Percentiles rank a stretch among this genome's conserved stretches.
Conservation (phyloP, 2,113 vertebrate genomes). For the Xiphorhynchus elegans region DNA sequence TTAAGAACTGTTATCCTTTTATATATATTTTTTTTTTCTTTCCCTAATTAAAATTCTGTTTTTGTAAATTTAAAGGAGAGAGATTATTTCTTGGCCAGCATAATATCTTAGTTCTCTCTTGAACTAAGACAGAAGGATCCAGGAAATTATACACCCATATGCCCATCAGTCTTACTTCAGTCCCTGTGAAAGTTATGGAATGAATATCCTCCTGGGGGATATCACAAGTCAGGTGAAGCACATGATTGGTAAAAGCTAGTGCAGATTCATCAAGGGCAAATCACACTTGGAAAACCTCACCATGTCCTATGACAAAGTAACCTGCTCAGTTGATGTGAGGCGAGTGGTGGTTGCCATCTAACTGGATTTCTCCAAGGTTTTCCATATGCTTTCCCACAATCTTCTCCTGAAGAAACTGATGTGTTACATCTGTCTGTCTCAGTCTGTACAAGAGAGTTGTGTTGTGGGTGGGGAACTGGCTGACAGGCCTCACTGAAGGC, state of each 20-base stretch:
- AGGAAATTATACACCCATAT: neutral
- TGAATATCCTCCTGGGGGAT: neutral
- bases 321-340: neutral
- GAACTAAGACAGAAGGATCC: too few species aligned
- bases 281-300: neutral
- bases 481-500: neutral
- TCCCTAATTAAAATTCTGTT: too few species aligned
- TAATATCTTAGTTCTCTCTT: too few species aligned
- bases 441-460: neutral
- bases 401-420: neutral
- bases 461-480: neutral
- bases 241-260: neutral
- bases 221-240: neutral
- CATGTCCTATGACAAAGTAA: neutral
- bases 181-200: neutral
- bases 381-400: accelerated
- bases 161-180: neutral
- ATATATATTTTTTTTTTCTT: too few species aligned
- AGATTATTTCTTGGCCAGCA: too few species aligned
- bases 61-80: too few species aligned
- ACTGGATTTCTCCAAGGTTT: neutral
- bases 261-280: neutral
- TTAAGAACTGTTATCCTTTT: too few species aligned
- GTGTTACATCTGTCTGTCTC: neutral
- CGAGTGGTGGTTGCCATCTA: neutral